phyloP scores from a whole-genome alignment of 2,113 vertebrate genomes.

The Sylvicapra grimmia region DNA sequence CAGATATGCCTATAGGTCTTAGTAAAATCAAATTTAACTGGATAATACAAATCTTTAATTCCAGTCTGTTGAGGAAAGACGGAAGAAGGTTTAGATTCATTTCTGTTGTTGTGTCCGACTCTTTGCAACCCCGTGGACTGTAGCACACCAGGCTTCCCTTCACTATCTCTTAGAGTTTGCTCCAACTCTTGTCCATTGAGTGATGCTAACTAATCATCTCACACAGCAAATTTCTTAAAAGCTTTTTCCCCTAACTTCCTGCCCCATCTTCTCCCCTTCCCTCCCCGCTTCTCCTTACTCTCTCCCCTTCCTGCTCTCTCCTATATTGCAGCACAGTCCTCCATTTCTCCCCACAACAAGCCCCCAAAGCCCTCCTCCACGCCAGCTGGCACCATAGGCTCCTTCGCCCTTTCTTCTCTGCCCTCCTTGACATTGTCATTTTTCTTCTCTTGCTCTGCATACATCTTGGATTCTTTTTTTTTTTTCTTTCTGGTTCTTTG shows the following conservation, averaged over 20 bases:
- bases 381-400: neutral
- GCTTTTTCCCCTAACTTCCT: neutral
- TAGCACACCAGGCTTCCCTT: neutral
- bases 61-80: neutral
- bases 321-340: neutral
- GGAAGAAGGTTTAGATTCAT: neutral
- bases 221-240: neutral
- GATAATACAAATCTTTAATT: neutral
- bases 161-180: neutral
- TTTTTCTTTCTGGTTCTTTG: neutral
- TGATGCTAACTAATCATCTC: neutral
- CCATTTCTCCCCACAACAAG: too few relatives aligned
- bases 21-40: neutral
- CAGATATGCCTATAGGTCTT: neutral
- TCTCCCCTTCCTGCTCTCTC: neutral
- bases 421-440: neutral
- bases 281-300: rapidly evolving
- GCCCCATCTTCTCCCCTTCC: neutral
- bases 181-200: neutral
- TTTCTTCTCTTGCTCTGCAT: neutral
- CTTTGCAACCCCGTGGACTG: neutral
- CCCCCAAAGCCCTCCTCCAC: neutral
- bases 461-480: neutral
- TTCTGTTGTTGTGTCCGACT: neutral
- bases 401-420: neutral